Conservation (phyloP, 2,113 vertebrate genomes). For the Miniopterus natalensis region DNA sequence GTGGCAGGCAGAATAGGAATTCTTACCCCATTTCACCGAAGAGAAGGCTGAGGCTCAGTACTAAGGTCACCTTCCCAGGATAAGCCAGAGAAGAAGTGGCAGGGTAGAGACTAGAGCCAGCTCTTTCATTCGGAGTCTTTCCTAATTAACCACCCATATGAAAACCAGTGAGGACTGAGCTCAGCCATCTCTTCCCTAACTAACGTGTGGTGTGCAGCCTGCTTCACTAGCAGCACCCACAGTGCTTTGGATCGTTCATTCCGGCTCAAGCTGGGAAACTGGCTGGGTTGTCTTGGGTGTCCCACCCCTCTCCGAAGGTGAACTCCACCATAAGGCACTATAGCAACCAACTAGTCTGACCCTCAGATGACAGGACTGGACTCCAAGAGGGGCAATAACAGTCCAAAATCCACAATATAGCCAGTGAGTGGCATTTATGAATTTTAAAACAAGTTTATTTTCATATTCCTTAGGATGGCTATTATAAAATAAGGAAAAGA, state of each 20-base stretch:
- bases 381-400: neutral
- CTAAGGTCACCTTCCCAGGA: neutral
- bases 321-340: neutral
- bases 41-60: neutral
- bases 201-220: fast-evolving
- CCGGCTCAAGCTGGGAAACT: neutral
- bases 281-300: neutral
- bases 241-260: neutral
- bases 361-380: neutral
- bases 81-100: neutral
- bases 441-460: neutral
- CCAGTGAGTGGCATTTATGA: neutral
- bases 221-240: neutral
- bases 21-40: neutral
- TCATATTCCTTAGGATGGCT: neutral
- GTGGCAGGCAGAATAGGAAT: neutral
- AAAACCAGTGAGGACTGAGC: neutral
- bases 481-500: neutral
- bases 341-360: neutral
- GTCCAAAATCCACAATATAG: neutral
- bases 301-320: neutral
- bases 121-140: neutral
- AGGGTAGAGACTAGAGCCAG: neutral
- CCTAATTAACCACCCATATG: neutral
- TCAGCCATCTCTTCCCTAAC: neutral